Conservation (phyloP, 2,797 vertebrate genomes). For the Propithecus deckenii region DNA sequence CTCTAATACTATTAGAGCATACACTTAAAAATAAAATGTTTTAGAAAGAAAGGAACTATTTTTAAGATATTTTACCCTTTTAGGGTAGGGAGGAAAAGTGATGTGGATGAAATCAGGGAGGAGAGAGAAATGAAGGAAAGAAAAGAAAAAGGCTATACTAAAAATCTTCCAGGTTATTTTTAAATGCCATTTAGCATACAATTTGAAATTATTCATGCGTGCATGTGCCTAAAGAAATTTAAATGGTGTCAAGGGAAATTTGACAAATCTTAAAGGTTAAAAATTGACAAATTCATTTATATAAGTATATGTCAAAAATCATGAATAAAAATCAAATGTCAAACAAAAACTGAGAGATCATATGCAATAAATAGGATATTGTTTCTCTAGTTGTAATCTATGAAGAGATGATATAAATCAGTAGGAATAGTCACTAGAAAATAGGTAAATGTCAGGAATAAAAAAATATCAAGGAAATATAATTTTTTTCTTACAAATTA, state of each 20-base stretch:
- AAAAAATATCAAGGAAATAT: not conserved
- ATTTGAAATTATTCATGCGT: not conserved
- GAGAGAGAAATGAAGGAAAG: not conserved
- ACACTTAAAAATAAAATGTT: not conserved
- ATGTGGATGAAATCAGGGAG: not conserved
- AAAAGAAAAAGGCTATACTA: not conserved
- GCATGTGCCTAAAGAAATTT: not conserved
- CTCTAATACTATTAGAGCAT: not conserved
- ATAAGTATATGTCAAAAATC: not conserved
- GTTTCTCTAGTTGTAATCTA: not conserved
- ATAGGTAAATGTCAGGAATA: not conserved
- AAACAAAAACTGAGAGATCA: not conserved
- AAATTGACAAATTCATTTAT: not conserved
- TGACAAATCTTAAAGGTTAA: not conserved
- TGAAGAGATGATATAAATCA: not conserved
- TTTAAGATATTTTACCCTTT: not conserved
- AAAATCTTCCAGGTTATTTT: not conserved
- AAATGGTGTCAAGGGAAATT: not conserved
- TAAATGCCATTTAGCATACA: not conserved
- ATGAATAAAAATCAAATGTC: not conserved
- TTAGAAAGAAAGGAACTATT: not conserved
- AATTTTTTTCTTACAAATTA: not conserved
- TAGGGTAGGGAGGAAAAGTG: not conserved
- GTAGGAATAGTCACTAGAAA: not conserved
- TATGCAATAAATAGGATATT: not conserved